phyloP scores from a whole-genome alignment of 2,888 invertebrate species.

The Dryobotodes eremita region DNA sequence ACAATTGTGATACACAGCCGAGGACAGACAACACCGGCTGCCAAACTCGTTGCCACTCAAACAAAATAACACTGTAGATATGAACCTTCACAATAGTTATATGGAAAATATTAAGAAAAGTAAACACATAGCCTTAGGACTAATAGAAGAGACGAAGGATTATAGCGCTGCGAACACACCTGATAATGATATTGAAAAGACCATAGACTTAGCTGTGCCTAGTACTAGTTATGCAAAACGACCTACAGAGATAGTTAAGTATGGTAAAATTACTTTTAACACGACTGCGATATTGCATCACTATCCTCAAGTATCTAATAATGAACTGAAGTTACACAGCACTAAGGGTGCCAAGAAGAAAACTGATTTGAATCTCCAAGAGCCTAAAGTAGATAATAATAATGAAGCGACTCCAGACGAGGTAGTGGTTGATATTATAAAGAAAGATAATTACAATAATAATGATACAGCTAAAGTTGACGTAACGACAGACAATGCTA shows the following conservation, averaged over 20 bases:
- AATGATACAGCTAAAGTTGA: conserved; percentile 76
- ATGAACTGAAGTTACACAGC: conserved; percentile 63
- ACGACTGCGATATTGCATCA: conserved; percentile 88
- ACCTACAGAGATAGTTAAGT: conserved; percentile 84
- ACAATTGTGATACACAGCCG: conserved; percentile 89
- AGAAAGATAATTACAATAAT: conserved; percentile 82
- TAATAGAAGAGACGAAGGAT: conserved; percentile 85
- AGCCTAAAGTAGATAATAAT: conserved; percentile 82
- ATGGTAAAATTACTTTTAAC: conserved; percentile 87
- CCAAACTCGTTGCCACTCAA: conserved; percentile 87
- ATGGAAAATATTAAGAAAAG: conserved; percentile 86
- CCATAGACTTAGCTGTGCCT: conserved; percentile 78
- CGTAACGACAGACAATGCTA: conserved; percentile 70
- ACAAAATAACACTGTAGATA: conserved; percentile 87
- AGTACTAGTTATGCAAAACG: conserved; percentile 82
- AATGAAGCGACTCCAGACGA: conserved; percentile 65
- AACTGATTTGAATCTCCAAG: conserved; percentile 79
- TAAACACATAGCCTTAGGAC: conserved; percentile 83
- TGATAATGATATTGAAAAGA: conserved; percentile 69
- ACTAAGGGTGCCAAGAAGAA: conserved; percentile 76
- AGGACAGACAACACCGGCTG: conserved; percentile 83
- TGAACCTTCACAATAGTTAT: conserved; percentile 86
- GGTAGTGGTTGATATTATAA: conserved; percentile 43
- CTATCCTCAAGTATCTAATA: conserved; percentile 84
- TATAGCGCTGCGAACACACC: conserved; percentile 77